These are phyloP conservation scores for Nannobrachium achirus DNA, from an alignment of 2,113 vertebrate genomes.

Conservation along the genomic window DNA sequence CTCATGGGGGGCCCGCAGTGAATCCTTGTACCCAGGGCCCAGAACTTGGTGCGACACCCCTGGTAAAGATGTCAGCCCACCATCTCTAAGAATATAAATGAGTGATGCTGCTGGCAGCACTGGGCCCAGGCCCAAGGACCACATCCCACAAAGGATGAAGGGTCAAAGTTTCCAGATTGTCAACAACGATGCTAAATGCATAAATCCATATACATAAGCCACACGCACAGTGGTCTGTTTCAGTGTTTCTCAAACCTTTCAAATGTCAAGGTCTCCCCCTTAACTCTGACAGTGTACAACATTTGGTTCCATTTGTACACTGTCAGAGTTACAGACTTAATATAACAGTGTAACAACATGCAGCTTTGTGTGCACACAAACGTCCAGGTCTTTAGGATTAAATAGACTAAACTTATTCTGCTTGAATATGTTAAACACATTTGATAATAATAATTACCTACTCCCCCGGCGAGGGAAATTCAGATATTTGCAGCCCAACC, in stretches of 20 bases:
- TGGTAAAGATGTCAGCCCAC: slow-evolving; percentile 41
- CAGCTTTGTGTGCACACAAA: not conserved
- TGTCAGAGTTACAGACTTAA: too few relatives aligned
- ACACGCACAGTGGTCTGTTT: not conserved
- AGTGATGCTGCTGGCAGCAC: slow-evolving; percentile 17
- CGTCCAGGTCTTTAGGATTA: not conserved
- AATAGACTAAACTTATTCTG: not conserved
- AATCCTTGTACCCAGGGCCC: too few relatives aligned
- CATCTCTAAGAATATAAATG: slow-evolving; percentile 19
- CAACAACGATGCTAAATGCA: not conserved
- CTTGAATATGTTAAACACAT: not conserved
- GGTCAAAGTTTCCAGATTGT: not conserved
- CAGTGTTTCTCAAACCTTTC: too few relatives aligned
- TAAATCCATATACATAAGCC: not conserved
- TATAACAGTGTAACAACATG: not conserved
- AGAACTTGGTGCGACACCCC: too few relatives aligned
- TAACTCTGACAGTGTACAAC: too few relatives aligned
- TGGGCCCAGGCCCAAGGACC: slow-evolving; percentile 2
- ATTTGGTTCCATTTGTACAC: too few relatives aligned
- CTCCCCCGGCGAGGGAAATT: too few relatives aligned
- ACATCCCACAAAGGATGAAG: slow-evolving; percentile 21
- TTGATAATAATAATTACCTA: too few relatives aligned
- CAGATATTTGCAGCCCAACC: too few relatives aligned
- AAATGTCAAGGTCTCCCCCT: too few relatives aligned
- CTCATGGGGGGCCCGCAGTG: too few relatives aligned